Evolutionary conservation across 2,888 invertebrate species (phyloP).

Genomic region (Shargacucullia verbasci): DNA sequence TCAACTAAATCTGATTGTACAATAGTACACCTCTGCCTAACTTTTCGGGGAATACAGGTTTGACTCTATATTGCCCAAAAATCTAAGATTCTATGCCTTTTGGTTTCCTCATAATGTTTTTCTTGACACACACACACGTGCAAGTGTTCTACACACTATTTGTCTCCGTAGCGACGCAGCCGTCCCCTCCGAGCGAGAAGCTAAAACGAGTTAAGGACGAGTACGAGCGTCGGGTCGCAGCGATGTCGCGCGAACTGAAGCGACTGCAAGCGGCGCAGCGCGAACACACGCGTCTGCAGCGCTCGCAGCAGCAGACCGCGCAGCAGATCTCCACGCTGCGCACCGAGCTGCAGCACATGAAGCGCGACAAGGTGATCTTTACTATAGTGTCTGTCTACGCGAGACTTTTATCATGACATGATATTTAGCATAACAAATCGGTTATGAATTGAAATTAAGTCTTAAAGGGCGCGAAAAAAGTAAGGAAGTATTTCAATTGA

Average conservation of each 20-base stretch:
- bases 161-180: conserved; percentile 75
- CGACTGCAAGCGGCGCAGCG: conserved; percentile 96
- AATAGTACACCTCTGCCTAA: too few relatives aligned
- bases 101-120: too few relatives aligned
- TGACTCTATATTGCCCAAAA: too few relatives aligned
- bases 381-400: too few relatives aligned
- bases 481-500: not conserved
- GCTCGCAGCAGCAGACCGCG: conserved; percentile 96
- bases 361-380: conserved; percentile 94
- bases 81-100: too few relatives aligned
- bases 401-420: too few relatives aligned
- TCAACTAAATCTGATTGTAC: too few relatives aligned
- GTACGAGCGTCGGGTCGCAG: conserved; percentile 95
- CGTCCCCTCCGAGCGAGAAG: conserved; percentile 91
- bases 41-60: too few relatives aligned
- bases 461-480: not conserved
- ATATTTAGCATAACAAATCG: not conserved
- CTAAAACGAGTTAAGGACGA: conserved; percentile 95
- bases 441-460: too few relatives aligned
- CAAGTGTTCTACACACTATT: too few relatives aligned
- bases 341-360: conserved; percentile 94
- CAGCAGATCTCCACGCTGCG: conserved; percentile 95
- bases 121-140: too few relatives aligned
- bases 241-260: conserved; percentile 94
- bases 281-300: conserved; percentile 95